Percentiles rank a stretch among this genome's conserved stretches.
phyloP scores from a whole-genome alignment of 1,140 invertebrate species.

The Theocolax elegans region DNA sequence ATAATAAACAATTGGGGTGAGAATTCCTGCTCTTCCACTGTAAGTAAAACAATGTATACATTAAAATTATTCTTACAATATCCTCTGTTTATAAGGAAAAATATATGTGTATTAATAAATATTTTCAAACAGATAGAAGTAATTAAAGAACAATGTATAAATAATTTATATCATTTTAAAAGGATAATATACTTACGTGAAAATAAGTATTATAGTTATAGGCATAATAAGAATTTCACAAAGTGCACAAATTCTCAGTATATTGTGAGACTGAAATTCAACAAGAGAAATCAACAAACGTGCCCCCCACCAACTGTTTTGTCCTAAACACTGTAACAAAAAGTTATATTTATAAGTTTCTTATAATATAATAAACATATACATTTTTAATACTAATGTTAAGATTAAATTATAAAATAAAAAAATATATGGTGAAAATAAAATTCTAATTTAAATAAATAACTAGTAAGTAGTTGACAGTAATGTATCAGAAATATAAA shows the following conservation, averaged over 20 bases:
- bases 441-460: no score
- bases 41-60: constrained; percentile 57
- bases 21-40: constrained; percentile 85
- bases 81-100: no score
- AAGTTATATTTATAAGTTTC: constrained; percentile 13
- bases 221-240: constrained; percentile 94
- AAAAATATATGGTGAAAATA: background rate
- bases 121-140: no score
- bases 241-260: constrained; percentile 86
- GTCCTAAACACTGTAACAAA: constrained; percentile 80
- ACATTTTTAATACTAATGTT: no score
- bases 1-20: constrained; percentile 95
- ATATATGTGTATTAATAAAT: no score
- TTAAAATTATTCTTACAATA: no score
- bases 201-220: constrained; percentile 83
- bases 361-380: background rate
- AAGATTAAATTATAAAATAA: background rate
- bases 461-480: no score
- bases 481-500: no score
- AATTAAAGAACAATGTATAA: no score
- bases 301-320: constrained; percentile 89
- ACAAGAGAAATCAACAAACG: constrained; percentile 86
- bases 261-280: constrained; percentile 87
- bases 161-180: background rate
- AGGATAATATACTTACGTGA: constrained; percentile 80